Evolutionary conservation across 1,140 invertebrate species (phyloP), one percentile per base, ranked within the genome.

Genomic region (Drosophila teissieri): DNA sequence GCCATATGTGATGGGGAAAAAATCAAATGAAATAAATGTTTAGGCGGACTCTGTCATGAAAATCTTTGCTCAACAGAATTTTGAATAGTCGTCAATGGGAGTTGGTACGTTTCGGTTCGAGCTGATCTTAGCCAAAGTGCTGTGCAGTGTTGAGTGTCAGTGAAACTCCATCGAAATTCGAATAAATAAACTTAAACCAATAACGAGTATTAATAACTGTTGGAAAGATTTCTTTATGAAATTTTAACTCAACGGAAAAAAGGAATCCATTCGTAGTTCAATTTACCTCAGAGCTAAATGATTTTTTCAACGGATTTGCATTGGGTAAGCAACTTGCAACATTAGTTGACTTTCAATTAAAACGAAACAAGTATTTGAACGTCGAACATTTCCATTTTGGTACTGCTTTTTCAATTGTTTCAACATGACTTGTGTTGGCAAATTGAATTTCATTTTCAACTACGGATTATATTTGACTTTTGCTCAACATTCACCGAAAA

Each of bases 81-180:
- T 86, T 68, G 64, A 86, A 78, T 88, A 86, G 82, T 86, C 83
- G 74, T 86, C 83, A 79, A 86, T 86, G 74, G 74, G 61, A 72
- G 74, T 82, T 72, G 74, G 64, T 75, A 49, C 82, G 72, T 42
- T 73, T 58, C 80, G 72, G 46, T 73, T 58, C 80, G 80, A 80
- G 37, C 36, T 19, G 58, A 52, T 65, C 64, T 67, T 51, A 42
- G 37, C 36, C 44, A 37, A 44, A 14, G 62, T 31, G 1, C 10
- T 56, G 57, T 24, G 22, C 22, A 24, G 22, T 24, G 22, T 31
- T 37, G 11, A 40, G 15, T 61, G 34, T 58, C 40, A 45, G 58
- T 44, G 53, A 70, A 83, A 75, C 65, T 55, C 44, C 37, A 45
- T 55, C 34, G 53, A 75, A 83, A 75, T 58, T 60, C 48, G 34